phyloP scores from a whole-genome alignment of 1,140 invertebrate species.

The Phymastichus coffea region DNA sequence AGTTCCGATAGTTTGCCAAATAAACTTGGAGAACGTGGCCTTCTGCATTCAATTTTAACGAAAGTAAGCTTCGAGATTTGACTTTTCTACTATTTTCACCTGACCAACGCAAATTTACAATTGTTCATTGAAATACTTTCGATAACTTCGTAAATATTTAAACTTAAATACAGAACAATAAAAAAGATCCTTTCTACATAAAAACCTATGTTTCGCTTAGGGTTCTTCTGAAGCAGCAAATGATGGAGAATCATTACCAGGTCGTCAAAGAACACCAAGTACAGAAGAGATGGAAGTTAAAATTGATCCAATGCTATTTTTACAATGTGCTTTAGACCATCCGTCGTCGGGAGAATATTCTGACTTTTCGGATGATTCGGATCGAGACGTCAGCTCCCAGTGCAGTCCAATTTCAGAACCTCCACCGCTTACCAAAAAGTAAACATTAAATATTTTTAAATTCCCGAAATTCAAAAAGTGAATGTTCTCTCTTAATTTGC shows the following conservation, averaged over 20 bases:
- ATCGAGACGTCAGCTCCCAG: slow-evolving; percentile 39
- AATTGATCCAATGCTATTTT: slow-evolving; percentile 63
- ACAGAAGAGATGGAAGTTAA: slow-evolving; percentile 63
- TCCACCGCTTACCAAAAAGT: slow-evolving; percentile 39
- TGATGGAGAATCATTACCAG: slow-evolving; percentile 46
- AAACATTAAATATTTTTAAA: too few relatives aligned
- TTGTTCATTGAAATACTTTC: background rate
- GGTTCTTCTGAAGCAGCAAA: slow-evolving; percentile 43
- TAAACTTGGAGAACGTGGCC: slow-evolving; percentile 48
- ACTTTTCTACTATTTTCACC: too few relatives aligned
- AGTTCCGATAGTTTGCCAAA: slow-evolving; percentile 34
- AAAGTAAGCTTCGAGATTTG: too few relatives aligned
- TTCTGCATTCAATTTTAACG: slow-evolving; percentile 60
- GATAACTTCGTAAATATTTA: slow-evolving; percentile 2
- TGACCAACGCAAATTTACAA: background rate
- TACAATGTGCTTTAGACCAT: slow-evolving; percentile 55
- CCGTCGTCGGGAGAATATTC: slow-evolving; percentile 40
- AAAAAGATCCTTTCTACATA: background rate
- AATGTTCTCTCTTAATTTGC: too few relatives aligned
- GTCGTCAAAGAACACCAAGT: slow-evolving; percentile 35
- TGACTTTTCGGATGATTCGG: slow-evolving; percentile 43
- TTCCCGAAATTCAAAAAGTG: background rate
- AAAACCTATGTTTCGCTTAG: slow-evolving; percentile 23
- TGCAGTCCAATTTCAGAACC: background rate
- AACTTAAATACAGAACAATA: too few relatives aligned